phyloP scores from a whole-genome alignment of 1,140 invertebrate species.

The Cephus cinctus region DNA sequence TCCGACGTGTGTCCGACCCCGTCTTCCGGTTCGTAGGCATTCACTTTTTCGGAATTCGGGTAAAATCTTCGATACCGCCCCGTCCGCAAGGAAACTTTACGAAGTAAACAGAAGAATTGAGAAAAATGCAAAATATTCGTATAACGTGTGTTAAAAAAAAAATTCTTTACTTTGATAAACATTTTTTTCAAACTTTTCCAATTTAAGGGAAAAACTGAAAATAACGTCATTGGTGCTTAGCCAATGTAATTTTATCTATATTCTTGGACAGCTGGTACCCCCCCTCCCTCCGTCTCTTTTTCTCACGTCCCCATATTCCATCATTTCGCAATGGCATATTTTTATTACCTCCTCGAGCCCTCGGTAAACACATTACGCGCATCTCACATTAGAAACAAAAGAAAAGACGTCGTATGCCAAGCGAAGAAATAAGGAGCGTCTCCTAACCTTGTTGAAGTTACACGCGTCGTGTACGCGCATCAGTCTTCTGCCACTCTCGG shows the following conservation, averaged over 20 bases:
- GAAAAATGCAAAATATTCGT: no score
- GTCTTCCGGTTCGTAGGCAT: no score
- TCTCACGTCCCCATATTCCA: slow-evolving; percentile 24
- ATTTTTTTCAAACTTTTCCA: no score
- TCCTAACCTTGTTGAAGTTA: no score
- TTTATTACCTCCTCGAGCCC: slow-evolving; percentile 21
- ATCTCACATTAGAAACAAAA: slow-evolving; percentile 27
- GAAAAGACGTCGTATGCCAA: not conserved
- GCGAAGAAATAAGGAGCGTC: not conserved
- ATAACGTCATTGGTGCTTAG: no score
- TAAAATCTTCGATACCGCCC: not conserved
- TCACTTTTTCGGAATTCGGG: no score
- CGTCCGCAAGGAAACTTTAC: no score
- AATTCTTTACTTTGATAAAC: no score
- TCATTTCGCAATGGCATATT: slow-evolving; percentile 24
- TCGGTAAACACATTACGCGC: slow-evolving; percentile 32
- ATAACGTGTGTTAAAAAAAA: no score
- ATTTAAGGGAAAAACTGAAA: no score
- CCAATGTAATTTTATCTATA: no score
- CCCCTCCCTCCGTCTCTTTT: not conserved
- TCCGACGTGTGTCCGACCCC: slow-evolving; percentile 17
- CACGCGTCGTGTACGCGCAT: not conserved
- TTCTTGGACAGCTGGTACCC: not conserved
- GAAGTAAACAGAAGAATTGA: no score
- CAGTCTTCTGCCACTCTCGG: not conserved